Conservation (phyloP, 1,140 invertebrate species). For the Trichonephila clavipes region DNA sequence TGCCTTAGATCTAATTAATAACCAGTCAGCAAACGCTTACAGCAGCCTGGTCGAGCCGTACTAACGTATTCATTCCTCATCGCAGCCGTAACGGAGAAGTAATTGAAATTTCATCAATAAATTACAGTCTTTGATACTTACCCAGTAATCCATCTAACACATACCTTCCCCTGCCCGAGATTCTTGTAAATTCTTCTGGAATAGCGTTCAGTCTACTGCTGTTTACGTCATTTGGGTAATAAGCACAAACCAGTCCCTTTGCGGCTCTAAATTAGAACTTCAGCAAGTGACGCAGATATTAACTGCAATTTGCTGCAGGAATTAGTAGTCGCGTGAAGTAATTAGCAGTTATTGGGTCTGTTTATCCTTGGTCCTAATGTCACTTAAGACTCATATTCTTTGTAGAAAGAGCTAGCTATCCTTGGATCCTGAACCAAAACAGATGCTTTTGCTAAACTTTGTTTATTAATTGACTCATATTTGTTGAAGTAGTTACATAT, state of each 20-base stretch:
- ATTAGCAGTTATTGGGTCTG: conserved; percentile 21
- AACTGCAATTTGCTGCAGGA: background rate
- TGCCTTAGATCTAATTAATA: background rate
- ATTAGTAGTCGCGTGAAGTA: background rate
- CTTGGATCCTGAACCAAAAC: background rate
- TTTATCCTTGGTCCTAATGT: background rate
- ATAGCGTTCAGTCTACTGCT: background rate
- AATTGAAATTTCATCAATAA: conserved; percentile 21
- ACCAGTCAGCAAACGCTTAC: background rate
- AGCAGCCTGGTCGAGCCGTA: background rate
- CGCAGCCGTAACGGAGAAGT: background rate
- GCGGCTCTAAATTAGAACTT: background rate
- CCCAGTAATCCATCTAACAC: background rate
- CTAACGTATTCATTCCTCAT: background rate
- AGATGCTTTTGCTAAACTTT: background rate
- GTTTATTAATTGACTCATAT: background rate
- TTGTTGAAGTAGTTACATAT: background rate
- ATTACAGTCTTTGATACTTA: background rate
- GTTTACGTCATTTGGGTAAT: background rate
- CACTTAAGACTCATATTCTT: background rate
- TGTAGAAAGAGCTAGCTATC: background rate
- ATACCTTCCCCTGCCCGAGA: background rate
- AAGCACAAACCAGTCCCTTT: background rate
- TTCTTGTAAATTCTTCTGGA: background rate
- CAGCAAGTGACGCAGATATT: background rate